Evolutionary conservation across 2,888 invertebrate species (phyloP).

Genomic region (Allacma fusca): DNA sequence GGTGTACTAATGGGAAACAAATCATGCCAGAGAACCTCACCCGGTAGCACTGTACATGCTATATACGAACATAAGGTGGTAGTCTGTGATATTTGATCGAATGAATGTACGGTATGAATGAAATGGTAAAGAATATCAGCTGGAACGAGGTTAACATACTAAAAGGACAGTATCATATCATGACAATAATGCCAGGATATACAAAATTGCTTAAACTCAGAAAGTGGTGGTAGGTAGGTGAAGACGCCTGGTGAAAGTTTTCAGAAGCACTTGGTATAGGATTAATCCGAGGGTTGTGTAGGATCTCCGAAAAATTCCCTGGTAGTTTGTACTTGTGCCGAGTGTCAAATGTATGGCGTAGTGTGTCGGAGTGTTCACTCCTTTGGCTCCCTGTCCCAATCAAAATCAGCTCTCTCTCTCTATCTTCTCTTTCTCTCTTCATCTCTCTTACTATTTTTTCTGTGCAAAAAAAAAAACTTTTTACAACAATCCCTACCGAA

Average conservation of each 20-base stretch:
- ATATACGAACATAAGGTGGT: too few relatives aligned
- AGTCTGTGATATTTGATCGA: too few relatives aligned
- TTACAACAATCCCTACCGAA: not conserved
- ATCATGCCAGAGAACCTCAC: too few relatives aligned
- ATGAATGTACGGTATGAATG: too few relatives aligned
- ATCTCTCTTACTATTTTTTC: slow-evolving; percentile 20
- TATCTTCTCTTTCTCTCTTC: slow-evolving; percentile 13
- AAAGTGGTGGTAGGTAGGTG: not conserved
- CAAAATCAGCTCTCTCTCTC: slow-evolving; percentile 21
- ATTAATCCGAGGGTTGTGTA: not conserved
- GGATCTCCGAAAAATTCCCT: slow-evolving; percentile 34
- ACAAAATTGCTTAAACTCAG: too few relatives aligned
- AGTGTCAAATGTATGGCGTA: slow-evolving; percentile 38
- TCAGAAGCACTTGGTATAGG: slow-evolving; percentile 22
- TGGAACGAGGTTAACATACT: too few relatives aligned
- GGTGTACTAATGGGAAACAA: too few relatives aligned
- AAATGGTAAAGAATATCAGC: too few relatives aligned
- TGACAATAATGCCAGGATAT: too few relatives aligned
- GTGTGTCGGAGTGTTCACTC: slow-evolving; percentile 35
- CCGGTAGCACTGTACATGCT: too few relatives aligned
- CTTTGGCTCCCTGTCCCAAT: slow-evolving; percentile 36
- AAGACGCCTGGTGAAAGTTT: slow-evolving; percentile 42
- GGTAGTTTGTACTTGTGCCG: slow-evolving; percentile 36
- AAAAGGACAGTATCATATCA: too few relatives aligned
- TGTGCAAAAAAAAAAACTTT: not conserved